These are phyloP conservation scores for Echeneis naucrates DNA, from an alignment of 2,797 vertebrate species.

Conservation along the genomic window DNA sequence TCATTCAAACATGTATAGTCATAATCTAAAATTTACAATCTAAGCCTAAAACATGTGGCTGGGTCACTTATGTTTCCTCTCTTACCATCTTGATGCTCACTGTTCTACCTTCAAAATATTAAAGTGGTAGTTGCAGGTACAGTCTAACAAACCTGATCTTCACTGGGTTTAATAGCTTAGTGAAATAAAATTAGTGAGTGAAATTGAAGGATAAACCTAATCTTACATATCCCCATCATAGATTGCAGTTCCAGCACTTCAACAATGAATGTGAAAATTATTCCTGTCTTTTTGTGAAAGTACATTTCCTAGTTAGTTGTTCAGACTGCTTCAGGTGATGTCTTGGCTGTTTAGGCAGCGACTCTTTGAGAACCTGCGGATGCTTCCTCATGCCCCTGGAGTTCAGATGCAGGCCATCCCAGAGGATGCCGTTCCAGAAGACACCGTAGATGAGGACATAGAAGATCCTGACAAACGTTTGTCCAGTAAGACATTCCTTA, in stretches of 20 bases:
- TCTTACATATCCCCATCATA: background rate
- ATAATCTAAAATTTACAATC: too few relatives aligned
- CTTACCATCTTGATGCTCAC: too few relatives aligned
- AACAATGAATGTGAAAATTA: too few relatives aligned
- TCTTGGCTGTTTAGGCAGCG: conserved; percentile 85
- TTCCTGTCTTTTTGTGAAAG: background rate
- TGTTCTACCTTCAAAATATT: too few relatives aligned
- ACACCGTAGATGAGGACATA: conserved; percentile 90
- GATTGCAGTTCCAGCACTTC: background rate
- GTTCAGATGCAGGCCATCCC: conserved; percentile 95
- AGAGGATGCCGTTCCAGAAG: conserved; percentile 90
- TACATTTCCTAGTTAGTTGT: background rate
- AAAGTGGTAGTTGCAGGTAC: background rate
- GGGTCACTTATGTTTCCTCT: too few relatives aligned
- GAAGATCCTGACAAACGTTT: conserved; percentile 94
- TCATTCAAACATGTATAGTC: too few relatives aligned
- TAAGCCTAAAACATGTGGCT: too few relatives aligned
- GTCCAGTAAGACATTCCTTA: conserved; percentile 85
- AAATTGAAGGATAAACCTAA: background rate
- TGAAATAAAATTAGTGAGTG: background rate
- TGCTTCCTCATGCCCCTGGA: conserved; percentile 94
- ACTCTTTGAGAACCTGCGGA: conserved; percentile 94
- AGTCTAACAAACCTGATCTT: background rate
- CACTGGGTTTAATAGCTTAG: background rate
- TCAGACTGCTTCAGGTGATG: background rate